A percentile compares a stretch with the other conserved stretches of the same genome.
Conservation (phyloP, 2,797 vertebrate genomes). For the Eleutherodactylus coqui region DNA sequence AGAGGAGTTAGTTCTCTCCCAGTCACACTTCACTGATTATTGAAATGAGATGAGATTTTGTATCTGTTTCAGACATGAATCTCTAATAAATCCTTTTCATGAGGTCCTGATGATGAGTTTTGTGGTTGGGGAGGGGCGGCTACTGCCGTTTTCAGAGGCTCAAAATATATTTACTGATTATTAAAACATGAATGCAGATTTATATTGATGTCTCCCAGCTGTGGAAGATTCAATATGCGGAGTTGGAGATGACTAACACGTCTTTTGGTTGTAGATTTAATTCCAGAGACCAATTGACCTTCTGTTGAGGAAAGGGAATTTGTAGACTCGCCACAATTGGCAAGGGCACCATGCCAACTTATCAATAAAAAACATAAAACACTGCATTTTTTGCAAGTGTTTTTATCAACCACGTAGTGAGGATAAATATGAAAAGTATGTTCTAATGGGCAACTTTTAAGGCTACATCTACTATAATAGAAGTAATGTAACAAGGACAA, state of each 20-base stretch:
- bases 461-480: background rate
- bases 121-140: background rate
- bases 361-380: background rate
- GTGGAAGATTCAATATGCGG: background rate
- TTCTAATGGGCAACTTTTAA: background rate
- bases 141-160: slow-evolving; percentile 14
- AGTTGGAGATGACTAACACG: background rate
- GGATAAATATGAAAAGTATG: background rate
- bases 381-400: background rate
- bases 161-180: slow-evolving; percentile 54
- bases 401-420: background rate
- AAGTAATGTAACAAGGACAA: background rate
- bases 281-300: background rate
- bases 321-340: background rate
- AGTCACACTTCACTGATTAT: slow-evolving; percentile 55
- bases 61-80: slow-evolving; percentile 50
- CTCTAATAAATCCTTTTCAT: slow-evolving; percentile 54
- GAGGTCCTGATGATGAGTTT: background rate
- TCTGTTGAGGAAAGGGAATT: background rate
- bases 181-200: slow-evolving; percentile 54
- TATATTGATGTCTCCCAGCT: background rate
- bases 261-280: background rate
- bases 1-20: slow-evolving; percentile 15
- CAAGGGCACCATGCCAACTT: background rate
- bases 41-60: slow-evolving; percentile 55